Evolutionary conservation across 1,140 invertebrate genomes (phyloP).

Genomic region (Leptinotarsa undecemlineata): DNA sequence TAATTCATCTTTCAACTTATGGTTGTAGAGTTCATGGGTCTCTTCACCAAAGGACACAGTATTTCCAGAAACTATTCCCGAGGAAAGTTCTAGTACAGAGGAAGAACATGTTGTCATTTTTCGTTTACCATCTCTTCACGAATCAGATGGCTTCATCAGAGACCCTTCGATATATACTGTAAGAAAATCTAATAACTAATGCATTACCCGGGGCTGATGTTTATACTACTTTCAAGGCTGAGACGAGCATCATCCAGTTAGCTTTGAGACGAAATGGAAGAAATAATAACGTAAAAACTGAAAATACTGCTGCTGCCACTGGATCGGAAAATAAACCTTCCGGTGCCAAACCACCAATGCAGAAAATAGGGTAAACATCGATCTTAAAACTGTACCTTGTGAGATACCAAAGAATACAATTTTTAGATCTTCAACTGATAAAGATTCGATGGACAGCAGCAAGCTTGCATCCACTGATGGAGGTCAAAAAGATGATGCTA

Average conservation of each 20-base stretch:
- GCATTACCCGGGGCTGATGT: too few species aligned
- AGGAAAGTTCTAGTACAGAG: conserved; percentile 88
- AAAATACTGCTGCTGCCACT: conserved; percentile 56
- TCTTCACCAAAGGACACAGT: conserved; percentile 83
- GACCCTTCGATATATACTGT: conserved; percentile 70
- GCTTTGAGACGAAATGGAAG: conserved; percentile 59
- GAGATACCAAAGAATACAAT: neutral
- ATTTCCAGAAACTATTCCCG: conserved; percentile 89
- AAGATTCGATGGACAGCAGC: conserved; percentile 58
- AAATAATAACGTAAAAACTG: conserved; percentile 57
- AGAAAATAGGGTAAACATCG: conserved; percentile 62
- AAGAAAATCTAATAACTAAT: conserved; percentile 37
- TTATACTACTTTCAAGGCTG: conserved; percentile 53
- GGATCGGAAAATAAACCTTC: conserved; percentile 57
- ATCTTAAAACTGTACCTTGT: neutral
- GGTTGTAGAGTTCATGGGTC: conserved; percentile 67
- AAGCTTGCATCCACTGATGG: conserved; percentile 38
- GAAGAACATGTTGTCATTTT: conserved; percentile 89
- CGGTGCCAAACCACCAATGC: conserved; percentile 59
- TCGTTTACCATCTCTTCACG: conserved; percentile 71
- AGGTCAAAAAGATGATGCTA: neutral
- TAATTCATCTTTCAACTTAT: conserved; percentile 10
- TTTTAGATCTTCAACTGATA: conserved; percentile 59
- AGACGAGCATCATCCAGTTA: conserved; percentile 64
- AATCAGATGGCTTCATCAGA: conserved; percentile 63